Evolutionary conservation across 2,888 invertebrate genomes (phyloP).

Genomic region (Dendrolimus houi): DNA sequence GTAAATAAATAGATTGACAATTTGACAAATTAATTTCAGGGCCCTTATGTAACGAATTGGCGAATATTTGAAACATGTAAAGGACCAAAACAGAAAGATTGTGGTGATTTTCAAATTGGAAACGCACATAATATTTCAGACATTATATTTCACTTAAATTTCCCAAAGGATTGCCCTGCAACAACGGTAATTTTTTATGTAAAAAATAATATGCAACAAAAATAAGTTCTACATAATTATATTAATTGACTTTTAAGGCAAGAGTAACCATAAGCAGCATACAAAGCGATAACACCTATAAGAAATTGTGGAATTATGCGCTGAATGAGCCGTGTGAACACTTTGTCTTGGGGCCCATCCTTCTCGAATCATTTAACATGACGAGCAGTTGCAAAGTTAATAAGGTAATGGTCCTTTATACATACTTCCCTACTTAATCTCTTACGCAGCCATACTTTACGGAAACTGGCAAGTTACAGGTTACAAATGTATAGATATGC

Average conservation of each 20-base stretch:
- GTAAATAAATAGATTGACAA: neutral
- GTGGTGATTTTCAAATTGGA: constrained; percentile 35
- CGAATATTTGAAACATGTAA: constrained; percentile 41
- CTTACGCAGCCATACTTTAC: no score
- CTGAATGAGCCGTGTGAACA: constrained; percentile 56
- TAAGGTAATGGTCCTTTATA: constrained; percentile 35
- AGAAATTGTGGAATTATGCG: constrained; percentile 48
- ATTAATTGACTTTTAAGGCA: constrained; percentile 32
- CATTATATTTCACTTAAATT: constrained; percentile 39
- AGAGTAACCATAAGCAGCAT: constrained; percentile 38
- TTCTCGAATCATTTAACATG: constrained; percentile 43
- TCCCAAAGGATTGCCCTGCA: constrained; percentile 43
- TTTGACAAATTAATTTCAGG: constrained; percentile 27
- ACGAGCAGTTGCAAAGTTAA: constrained; percentile 44
- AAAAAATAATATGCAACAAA: no score
- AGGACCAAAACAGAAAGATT: constrained; percentile 49
- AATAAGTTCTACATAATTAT: no score
- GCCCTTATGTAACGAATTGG: constrained; percentile 42
- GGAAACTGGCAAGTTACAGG: no score
- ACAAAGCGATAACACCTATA: constrained; percentile 35
- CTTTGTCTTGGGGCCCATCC: constrained; percentile 53
- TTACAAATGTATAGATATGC: neutral
- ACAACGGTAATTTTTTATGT: constrained; percentile 29
- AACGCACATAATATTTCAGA: constrained; percentile 43
- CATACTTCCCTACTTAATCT: no score